Base-by-base conservation (phyloP, 2,888 invertebrate genomes). In the Cephus spinipes region DNA sequence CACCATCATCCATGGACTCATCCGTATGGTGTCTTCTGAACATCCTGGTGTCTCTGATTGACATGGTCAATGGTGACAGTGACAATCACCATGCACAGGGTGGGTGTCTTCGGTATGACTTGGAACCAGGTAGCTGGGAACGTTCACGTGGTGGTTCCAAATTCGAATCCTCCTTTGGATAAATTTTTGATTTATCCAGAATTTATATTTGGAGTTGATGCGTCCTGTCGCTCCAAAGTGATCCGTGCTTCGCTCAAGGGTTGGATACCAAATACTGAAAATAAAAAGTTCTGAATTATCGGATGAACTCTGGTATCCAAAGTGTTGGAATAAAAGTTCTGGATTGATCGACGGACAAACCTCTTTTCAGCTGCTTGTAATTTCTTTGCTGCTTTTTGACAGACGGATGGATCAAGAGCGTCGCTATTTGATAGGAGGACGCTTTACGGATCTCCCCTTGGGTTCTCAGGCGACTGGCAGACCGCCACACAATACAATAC, bases 401-500 rank as follows among this genome's bases (percentile, higher is more conserved):
- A 71, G 71, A 71, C 71, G 71, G 71, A 71, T 32, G 81, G 79
- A 84, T 81, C 81, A 77, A 77, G 79, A 35, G 40, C 73, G 68
- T 71, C 78, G 82, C 73, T 73, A 69, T 80, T 81, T 79, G 79
- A 81, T 79, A 74, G 77, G 77, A 77, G 77, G 76, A 77, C 74
- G 77, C 76, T 79, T 76, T 31, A 71, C 71, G 31, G 71, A 71
- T 71, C 71, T 71, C 71, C 71, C 71, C 71, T 23, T 71, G 71
- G 71, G 71, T 71, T 71, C 71, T 71, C 71, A 31, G 71, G 31
- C 71, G 32, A 71, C 76, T 76, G 77, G 75, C 76, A 73, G 77
- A 77, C 79, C 80, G 77, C 80, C 78, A 68, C 55, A 68, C 77
- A 74, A 40, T 80, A 87, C 86, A 88, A 87, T 85, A 81, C 83